Conservation (phyloP, 64 coral and sea anemone species). For the Stichodactyla helianthus region DNA sequence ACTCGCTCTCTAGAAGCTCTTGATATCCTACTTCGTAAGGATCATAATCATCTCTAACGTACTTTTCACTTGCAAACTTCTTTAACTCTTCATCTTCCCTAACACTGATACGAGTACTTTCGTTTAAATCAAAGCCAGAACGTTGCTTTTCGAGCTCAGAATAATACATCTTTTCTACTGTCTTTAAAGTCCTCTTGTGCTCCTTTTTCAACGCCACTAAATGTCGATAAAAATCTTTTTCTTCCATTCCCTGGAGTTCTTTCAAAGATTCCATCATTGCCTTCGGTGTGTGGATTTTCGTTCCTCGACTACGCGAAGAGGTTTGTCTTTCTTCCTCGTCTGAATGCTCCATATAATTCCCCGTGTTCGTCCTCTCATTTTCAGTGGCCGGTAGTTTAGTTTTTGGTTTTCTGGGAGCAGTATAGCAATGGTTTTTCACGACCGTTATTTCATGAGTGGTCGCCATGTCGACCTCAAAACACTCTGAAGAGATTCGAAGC, state of each 20-base stretch:
- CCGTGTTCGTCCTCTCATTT: conserved; percentile 60
- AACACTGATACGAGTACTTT: conserved; percentile 58
- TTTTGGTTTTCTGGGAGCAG: conserved; percentile 83
- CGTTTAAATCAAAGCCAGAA: conserved; percentile 70
- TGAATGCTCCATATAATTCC: conserved; percentile 24
- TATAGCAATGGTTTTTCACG: conserved; percentile 90
- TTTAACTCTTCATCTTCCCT: conserved; percentile 22
- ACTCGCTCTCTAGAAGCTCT: conserved; percentile 8
- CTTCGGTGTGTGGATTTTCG: conserved; percentile 49
- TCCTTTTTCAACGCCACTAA: conserved; percentile 81
- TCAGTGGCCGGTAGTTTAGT: conserved; percentile 81
- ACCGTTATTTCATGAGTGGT: conserved; percentile 72
- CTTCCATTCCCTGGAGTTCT: conserved; percentile 60
- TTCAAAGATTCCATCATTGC: conserved; percentile 57
- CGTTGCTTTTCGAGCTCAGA: conserved; percentile 59
- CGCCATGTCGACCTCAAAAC: conserved; percentile 87
- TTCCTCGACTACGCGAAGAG: conserved; percentile 44
- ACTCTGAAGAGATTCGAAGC: conserved; percentile 9
- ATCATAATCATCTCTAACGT: conserved; percentile 50
- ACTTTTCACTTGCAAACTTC: conserved; percentile 27
- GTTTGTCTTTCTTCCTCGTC: neutral
- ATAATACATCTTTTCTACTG: conserved; percentile 88
- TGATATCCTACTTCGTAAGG: conserved; percentile 34
- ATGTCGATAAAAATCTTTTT: conserved; percentile 89
- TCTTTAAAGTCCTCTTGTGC: conserved; percentile 88